Evolutionary conservation across 2,113 vertebrate species (phyloP), one percentile per base, ranked within the genome.

Genomic region (Stictonetta naevosa): DNA sequence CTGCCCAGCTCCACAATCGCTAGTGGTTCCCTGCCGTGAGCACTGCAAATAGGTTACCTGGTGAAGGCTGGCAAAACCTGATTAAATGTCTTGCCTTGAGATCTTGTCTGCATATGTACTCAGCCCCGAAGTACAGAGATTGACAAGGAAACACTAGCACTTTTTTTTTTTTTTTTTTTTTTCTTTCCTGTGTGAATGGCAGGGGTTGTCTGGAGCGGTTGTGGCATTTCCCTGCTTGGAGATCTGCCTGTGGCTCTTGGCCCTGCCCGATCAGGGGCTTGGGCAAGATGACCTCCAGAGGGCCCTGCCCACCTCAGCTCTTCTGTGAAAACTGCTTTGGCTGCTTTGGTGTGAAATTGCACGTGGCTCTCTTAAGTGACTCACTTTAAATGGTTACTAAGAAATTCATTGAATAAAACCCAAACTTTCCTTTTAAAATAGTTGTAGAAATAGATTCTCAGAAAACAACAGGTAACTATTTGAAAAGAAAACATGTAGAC

Each of bases 1-100:
- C 46, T 67, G 26, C 56, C 36, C 26, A 17, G 48, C 28, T 62
- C 16, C 36, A 18, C n/a, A 25, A 20, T 0, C 0, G 25, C 0
- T n/a, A 0, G 8, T 2, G 23, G 36, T 23, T 38, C 87, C 60
- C 40, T 67, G 53, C 63, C 26, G 4, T 3, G 7, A 28, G 44
- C 34, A 22, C 34, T 81, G 53, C 31, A 10, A 14, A 8, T 14
- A 29, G 33, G 14, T 34, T 34, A 22, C 7, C 33, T 75, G 53
- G 25, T 46, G 42, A 59, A 6, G 36, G 38, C 38, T n/a, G 9
- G 42, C 55, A 5, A 40, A 67, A 48, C 12, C 58, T 40, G 23
- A 44, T 78, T 11, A 8, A 17, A n/a, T 14, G 56, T 42, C 38
- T 16, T 64, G 33, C 33, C 2, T 1, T 44, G 55, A 68, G 31